Percentiles rank a stretch among this genome's conserved stretches.
Conservation (phyloP, 2,888 invertebrate genomes). For the Apodemia zela region DNA sequence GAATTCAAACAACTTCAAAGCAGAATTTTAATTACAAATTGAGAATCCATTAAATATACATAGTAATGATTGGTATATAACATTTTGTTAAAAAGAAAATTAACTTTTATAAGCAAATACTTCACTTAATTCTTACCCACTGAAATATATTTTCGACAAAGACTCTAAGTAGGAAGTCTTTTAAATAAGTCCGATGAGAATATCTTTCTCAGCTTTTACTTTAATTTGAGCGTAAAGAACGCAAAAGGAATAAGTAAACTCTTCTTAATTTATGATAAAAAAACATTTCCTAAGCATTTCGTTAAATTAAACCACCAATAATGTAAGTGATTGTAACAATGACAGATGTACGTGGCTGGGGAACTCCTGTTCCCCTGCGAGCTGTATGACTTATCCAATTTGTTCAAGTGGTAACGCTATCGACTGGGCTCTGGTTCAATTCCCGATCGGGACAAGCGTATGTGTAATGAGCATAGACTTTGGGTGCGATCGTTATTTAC, state of each 20-base stretch:
- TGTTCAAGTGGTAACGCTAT: too few species aligned
- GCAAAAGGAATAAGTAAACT: not conserved
- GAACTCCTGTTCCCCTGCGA: too few species aligned
- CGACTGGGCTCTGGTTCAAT: too few species aligned
- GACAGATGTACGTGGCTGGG: too few species aligned
- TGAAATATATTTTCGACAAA: not conserved
- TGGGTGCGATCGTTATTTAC: too few species aligned
- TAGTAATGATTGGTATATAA: not conserved
- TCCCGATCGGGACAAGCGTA: too few species aligned
- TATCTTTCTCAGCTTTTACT: not conserved
- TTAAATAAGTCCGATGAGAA: not conserved
- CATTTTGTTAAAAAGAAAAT: slow-evolving; percentile 15
- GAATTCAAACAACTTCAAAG: slow-evolving; percentile 43
- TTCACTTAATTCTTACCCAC: not conserved
- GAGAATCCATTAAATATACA: slow-evolving; percentile 29
- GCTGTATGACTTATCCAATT: too few species aligned
- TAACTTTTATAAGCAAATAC: slow-evolving; percentile 17
- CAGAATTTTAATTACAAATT: slow-evolving; percentile 41
- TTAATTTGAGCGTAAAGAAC: not conserved
- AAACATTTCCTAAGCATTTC: too few species aligned
- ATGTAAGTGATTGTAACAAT: too few species aligned
- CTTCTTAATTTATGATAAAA: not conserved
- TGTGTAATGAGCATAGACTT: too few species aligned
- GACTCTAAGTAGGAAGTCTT: not conserved
- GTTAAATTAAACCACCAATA: too few species aligned